Conservation (phyloP, 2,113 vertebrate species). For the Bubalus kerabau region DNA sequence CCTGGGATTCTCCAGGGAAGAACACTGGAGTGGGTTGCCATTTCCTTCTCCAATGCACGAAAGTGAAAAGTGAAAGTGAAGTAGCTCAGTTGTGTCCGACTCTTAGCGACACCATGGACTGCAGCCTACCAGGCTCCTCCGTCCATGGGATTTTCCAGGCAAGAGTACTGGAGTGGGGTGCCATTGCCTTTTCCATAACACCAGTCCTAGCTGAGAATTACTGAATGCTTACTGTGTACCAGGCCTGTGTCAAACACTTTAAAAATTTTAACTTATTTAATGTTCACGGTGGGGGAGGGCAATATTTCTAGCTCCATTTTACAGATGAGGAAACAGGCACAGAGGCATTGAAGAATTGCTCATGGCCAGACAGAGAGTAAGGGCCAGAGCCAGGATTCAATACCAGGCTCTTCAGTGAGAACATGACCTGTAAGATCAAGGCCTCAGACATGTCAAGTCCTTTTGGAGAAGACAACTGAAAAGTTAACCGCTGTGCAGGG, state of each 20-base stretch:
- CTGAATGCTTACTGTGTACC: neutral
- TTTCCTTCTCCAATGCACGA: no score
- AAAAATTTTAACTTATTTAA: neutral
- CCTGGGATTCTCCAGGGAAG: no score
- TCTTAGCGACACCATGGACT: no score
- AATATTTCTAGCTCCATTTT: neutral
- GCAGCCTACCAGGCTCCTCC: no score
- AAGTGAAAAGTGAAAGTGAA: no score
- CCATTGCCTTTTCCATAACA: no score
- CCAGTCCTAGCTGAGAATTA: neutral
- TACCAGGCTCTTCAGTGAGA: neutral
- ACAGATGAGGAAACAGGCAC: neutral
- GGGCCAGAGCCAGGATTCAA: neutral
- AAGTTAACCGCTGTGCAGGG: no score
- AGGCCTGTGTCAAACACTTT: neutral
- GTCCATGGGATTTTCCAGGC: no score
- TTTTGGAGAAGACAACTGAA: neutral
- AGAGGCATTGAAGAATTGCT: neutral
- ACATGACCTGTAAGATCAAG: accelerated
- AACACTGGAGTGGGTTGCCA: no score
- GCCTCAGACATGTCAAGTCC: neutral
- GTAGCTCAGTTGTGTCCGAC: no score
- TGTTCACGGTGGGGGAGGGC: neutral
- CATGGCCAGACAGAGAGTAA: neutral
- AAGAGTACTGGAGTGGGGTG: no score